phyloP scores from a whole-genome alignment of 1,140 invertebrate genomes.

The Apocrypta bakeri region DNA sequence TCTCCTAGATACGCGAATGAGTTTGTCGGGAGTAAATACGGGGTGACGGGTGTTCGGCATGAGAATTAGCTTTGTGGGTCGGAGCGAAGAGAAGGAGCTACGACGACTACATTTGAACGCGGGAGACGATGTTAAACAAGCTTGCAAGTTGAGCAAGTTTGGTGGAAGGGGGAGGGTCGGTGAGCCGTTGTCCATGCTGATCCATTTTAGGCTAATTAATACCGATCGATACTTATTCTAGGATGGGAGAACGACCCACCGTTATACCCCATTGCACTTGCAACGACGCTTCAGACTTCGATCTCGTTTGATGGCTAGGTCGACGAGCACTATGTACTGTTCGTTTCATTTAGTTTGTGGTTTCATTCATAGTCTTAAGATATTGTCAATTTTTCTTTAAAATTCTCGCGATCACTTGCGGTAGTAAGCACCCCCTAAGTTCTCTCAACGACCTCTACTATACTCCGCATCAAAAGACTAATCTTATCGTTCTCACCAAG shows the following conservation, averaged over 20 bases:
- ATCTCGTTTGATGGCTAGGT: too few species aligned
- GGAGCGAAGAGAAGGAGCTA: conserved; percentile 39
- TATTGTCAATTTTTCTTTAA: too few species aligned
- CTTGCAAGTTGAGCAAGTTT: not conserved
- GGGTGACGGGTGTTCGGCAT: conserved; percentile 51
- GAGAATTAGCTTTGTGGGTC: conserved; percentile 57
- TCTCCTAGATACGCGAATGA: conserved; percentile 12
- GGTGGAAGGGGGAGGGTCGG: too few species aligned
- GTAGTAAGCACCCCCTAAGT: too few species aligned
- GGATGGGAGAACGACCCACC: not conserved
- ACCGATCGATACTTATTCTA: conserved; percentile 59
- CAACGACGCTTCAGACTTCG: not conserved
- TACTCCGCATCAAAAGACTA: too few species aligned
- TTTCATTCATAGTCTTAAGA: too few species aligned
- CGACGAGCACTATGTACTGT: too few species aligned
- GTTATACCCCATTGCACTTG: not conserved
- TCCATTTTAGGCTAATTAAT: conserved; percentile 57
- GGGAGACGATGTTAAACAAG: not conserved
- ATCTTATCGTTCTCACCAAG: too few species aligned
- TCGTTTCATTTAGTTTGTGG: too few species aligned
- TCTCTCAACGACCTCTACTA: too few species aligned
- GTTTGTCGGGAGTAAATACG: conserved; percentile 54
- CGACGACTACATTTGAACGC: not conserved
- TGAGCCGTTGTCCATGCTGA: not conserved
- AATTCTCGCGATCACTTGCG: too few species aligned